These are phyloP conservation scores for Drosophila incognita DNA, from an alignment of 2,888 invertebrate genomes.

Conservation along the genomic window DNA sequence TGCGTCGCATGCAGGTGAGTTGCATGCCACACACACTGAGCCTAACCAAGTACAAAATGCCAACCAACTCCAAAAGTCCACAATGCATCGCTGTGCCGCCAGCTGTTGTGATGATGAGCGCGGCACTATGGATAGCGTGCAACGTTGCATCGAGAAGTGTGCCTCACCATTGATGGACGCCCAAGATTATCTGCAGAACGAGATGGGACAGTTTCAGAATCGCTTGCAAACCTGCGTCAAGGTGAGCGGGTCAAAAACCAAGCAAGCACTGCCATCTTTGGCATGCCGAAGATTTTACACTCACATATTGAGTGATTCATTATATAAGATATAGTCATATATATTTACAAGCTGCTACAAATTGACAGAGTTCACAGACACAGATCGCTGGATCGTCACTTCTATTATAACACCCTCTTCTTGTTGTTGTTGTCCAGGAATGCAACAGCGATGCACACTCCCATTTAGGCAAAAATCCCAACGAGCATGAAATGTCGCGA, in stretches of 20 bases:
- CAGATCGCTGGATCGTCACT: neutral
- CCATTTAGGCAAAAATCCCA: conserved; percentile 62
- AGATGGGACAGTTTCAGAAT: conserved; percentile 76
- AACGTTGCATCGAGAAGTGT: conserved; percentile 80
- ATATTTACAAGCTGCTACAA: no score
- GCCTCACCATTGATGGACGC: conserved; percentile 76
- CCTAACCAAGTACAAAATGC: neutral
- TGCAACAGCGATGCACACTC: conserved; percentile 71
- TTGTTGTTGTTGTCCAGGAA: conserved; percentile 53
- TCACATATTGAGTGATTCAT: neutral
- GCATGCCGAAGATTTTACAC: neutral
- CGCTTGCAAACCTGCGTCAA: conserved; percentile 75
- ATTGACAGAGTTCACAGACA: neutral
- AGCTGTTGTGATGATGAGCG: conserved; percentile 74
- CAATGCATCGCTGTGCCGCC: conserved; percentile 80
- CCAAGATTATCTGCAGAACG: conserved; percentile 80
- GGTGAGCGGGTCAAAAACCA: conserved; percentile 49
- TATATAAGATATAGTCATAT: no score
- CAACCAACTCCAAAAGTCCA: conserved; percentile 43
- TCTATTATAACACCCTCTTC: neutral
- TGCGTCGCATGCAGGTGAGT: conserved; percentile 79
- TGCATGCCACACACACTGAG: neutral
- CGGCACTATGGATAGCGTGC: conserved; percentile 76
- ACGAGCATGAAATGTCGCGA: conserved; percentile 65
- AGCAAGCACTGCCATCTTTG: neutral